Evolutionary conservation across 2,113 vertebrate species (phyloP).

Genomic region (Muntiacus reevesi): DNA sequence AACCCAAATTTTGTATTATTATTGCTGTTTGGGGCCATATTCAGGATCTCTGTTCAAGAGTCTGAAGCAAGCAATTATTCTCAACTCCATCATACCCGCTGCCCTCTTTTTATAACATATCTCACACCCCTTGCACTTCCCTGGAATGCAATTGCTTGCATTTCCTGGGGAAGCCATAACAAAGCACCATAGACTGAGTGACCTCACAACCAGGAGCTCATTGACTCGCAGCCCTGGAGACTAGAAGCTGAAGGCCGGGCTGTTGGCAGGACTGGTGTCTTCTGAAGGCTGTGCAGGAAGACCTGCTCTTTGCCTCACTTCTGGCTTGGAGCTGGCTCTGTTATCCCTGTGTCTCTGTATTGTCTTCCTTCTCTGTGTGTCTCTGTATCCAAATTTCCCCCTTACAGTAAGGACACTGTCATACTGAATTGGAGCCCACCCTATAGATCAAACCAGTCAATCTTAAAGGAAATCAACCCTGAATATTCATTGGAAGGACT

Average conservation of each 20-base stretch:
- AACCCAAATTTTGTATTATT: not conserved
- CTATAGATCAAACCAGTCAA: not conserved
- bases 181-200: not conserved
- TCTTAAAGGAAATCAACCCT: not conserved
- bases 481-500: not conserved
- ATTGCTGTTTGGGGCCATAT: not conserved
- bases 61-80: not conserved
- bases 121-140: not conserved
- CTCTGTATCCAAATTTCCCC: not conserved
- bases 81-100: not conserved
- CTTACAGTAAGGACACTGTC: not conserved
- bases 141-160: not conserved
- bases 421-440: not conserved
- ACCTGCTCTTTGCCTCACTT: rapidly evolving
- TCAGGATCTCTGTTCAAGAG: not conserved
- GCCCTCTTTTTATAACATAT: not conserved
- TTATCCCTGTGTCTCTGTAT: not conserved
- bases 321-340: not conserved
- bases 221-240: not conserved
- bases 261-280: not conserved
- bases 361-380: not conserved
- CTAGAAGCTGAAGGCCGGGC: not conserved
- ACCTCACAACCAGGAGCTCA: not conserved
- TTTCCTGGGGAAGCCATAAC: not conserved
- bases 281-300: not conserved